These are phyloP conservation scores for Tetramorium simillimum DNA, from an alignment of 1,140 invertebrate genomes.

Conservation along the genomic window DNA sequence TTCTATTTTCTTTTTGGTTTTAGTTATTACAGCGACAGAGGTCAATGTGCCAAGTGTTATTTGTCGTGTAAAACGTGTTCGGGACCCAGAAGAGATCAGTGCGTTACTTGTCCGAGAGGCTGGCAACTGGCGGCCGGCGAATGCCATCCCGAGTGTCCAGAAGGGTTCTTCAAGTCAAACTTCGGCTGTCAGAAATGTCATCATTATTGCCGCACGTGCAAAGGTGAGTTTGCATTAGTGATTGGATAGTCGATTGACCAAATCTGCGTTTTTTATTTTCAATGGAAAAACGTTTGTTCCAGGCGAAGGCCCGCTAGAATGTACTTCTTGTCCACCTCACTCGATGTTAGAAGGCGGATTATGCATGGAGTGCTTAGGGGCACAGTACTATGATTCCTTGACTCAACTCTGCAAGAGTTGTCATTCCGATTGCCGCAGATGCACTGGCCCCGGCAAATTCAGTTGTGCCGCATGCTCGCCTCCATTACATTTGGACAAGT, in stretches of 20 bases:
- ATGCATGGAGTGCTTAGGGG: constrained; percentile 90
- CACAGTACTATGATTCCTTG: constrained; percentile 90
- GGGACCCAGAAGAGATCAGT: constrained; percentile 92
- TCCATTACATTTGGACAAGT: constrained; percentile 88
- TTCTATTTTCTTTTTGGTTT: constrained; percentile 47
- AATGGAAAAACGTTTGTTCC: constrained; percentile 49
- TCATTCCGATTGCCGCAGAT: constrained; percentile 89
- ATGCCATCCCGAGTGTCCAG: constrained; percentile 93
- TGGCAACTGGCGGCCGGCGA: constrained; percentile 92
- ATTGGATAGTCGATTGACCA: neutral
- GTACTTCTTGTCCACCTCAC: constrained; percentile 89
- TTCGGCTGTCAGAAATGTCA: constrained; percentile 94
- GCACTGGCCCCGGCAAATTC: constrained; percentile 89
- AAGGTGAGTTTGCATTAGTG: constrained; percentile 85
- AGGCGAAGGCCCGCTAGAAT: constrained; percentile 90
- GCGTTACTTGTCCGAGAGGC: constrained; percentile 91
- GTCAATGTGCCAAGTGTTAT: constrained; percentile 93
- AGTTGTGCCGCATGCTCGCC: constrained; percentile 89
- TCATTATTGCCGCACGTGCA: constrained; percentile 93
- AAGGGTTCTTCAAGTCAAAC: constrained; percentile 92
- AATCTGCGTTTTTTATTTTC: neutral
- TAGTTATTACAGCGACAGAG: constrained; percentile 94
- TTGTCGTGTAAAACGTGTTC: constrained; percentile 93
- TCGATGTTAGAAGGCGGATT: constrained; percentile 91
- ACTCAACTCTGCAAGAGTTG: constrained; percentile 89